Percentiles rank a stretch among this genome's conserved stretches.
Conservation (phyloP, 2,797 vertebrate species). For the Sebastes oblongus region DNA sequence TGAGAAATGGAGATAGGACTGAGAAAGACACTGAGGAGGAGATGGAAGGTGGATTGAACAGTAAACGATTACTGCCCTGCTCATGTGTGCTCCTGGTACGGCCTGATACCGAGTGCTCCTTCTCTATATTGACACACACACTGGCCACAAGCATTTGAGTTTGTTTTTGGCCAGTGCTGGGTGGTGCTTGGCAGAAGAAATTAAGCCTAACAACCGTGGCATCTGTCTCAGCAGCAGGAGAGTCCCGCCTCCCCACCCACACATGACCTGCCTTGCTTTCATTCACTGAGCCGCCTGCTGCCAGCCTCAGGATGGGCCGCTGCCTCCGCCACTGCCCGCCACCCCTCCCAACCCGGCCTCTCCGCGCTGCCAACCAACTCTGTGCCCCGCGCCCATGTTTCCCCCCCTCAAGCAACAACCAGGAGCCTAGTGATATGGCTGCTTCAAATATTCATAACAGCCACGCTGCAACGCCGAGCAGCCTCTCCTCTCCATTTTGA, state of each 20-base stretch:
- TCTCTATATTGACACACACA: slow-evolving; percentile 65
- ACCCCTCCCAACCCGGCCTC: slow-evolving; percentile 45
- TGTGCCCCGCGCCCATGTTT: slow-evolving; percentile 59
- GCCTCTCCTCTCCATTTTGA: slow-evolving; percentile 71
- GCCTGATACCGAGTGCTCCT: slow-evolving; percentile 68
- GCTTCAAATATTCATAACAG: slow-evolving; percentile 80
- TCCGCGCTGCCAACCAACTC: slow-evolving; percentile 67
- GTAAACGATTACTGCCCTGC: slow-evolving; percentile 64
- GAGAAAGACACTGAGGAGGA: slow-evolving; percentile 54
- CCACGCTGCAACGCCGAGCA: slow-evolving; percentile 55
- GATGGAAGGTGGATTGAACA: slow-evolving; percentile 59
- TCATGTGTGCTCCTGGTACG: slow-evolving; percentile 68
- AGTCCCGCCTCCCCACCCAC: slow-evolving; percentile 82
- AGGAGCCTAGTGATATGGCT: slow-evolving; percentile 71
- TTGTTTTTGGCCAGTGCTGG: slow-evolving; percentile 78
- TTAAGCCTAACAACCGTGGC: slow-evolving; percentile 83
- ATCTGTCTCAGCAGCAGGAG: slow-evolving; percentile 86
- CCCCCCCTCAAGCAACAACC: slow-evolving; percentile 66
- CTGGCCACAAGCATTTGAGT: slow-evolving; percentile 72
- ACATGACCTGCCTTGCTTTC: slow-evolving; percentile 79
- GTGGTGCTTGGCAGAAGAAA: slow-evolving; percentile 79
- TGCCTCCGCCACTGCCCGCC: slow-evolving; percentile 63
- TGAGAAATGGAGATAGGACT: slow-evolving; percentile 57
- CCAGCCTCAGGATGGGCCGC: slow-evolving; percentile 74
- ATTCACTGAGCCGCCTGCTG: slow-evolving; percentile 76